Evolutionary conservation across 2,888 invertebrate genomes (phyloP), one percentile per base, ranked within the genome.

Genomic region (Lithophane socia): DNA sequence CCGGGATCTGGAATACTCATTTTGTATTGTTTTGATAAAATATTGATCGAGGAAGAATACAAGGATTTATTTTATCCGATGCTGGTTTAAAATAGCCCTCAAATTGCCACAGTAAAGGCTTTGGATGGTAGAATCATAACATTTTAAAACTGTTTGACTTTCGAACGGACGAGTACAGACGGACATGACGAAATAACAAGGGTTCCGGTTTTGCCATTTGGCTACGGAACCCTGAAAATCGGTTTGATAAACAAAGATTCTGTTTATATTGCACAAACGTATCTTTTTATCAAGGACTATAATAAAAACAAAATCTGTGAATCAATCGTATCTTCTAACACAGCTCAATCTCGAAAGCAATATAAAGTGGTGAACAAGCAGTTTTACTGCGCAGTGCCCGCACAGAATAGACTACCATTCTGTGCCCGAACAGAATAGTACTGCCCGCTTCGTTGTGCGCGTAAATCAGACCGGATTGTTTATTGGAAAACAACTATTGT

Each of bases 401-500:
- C 18, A 47, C 56, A 37, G 73, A 73, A n/a, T 47, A 56, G 13
- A 37, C 37, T 64, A 44, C 61, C 37, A 37, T 71, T 37, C n/a
- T 65, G 64, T 66, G 29, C 66, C 49, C 29, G 49, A 16, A 73
- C 21, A 54, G 54, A 74, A 44, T 29, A 73, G 10, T 10, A 21
- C 1, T 74, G 44, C 5, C 29, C 9, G 9, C 18, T 68, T 58
- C 42, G 37, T 29, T 65, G 60, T 54, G 68, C 49, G n/a, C 68
- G 71, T 86, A 77, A 83, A 77, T 82, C 83, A 77, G 52, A 49
- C 21, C 37, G 21, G n/a, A 54, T 73, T 67, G 67, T 77, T 82
- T 86, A 86, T 86, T 86, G 83, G 77, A 52, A 63, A 63, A 64
- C 81, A 52, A 75, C 29, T 65, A 74, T 58, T 49, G 21, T 56